Conservation (phyloP, 2,797 vertebrate species). For the Hephaestus fuliginosus region DNA sequence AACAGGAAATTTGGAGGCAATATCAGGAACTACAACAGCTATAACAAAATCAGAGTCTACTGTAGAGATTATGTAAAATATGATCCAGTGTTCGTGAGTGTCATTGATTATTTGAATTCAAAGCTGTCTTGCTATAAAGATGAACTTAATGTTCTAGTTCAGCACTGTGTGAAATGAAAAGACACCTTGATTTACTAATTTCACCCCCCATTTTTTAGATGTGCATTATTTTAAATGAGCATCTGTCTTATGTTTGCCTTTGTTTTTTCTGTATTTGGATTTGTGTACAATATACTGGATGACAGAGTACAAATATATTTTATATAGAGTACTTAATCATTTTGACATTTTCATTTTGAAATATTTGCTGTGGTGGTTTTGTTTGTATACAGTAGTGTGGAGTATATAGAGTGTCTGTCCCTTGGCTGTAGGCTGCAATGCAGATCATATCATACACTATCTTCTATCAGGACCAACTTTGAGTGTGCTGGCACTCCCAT, state of each 20-base stretch:
- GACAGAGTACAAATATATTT: constrained; percentile 32
- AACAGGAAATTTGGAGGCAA: constrained; percentile 25
- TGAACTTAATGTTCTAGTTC: constrained; percentile 8
- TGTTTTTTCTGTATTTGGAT: neutral
- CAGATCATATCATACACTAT: constrained; percentile 38
- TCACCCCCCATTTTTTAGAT: constrained; percentile 12
- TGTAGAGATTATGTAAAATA: constrained; percentile 51
- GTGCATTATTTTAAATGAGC: constrained; percentile 17
- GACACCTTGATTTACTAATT: neutral
- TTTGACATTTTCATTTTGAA: constrained; percentile 32
- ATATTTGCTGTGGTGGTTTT: constrained; percentile 30
- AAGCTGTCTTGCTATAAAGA: constrained; percentile 51
- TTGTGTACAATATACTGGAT: constrained; percentile 4
- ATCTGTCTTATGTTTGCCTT: neutral
- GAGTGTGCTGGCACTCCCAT: constrained; percentile 33
- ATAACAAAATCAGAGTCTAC: constrained; percentile 38
- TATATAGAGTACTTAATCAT: constrained; percentile 53
- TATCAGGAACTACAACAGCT: constrained; percentile 22
- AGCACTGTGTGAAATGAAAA: constrained; percentile 35
- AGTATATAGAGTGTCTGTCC: constrained; percentile 40
- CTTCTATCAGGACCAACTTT: constrained; percentile 40
- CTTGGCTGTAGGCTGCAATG: constrained; percentile 40
- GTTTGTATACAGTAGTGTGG: constrained; percentile 24
- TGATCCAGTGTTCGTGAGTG: constrained; percentile 57
- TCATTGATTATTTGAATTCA: constrained; percentile 70